Conservation (phyloP, 2,113 vertebrate species). For the Epinephelus cyanopodus region DNA sequence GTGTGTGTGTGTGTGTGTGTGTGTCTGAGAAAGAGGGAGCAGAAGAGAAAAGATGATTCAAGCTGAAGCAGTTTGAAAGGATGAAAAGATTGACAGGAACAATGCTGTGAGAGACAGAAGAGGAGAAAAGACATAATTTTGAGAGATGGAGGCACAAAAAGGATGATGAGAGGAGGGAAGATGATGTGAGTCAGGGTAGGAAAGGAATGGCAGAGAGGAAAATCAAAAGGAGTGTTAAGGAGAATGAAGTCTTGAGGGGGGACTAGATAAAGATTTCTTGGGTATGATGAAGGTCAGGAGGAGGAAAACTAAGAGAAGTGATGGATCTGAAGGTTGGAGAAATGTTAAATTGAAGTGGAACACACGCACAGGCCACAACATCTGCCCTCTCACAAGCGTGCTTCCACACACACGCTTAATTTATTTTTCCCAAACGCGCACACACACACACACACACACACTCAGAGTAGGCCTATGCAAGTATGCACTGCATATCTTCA, state of each 20-base stretch:
- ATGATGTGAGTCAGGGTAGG: not conserved
- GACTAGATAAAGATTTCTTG: not conserved
- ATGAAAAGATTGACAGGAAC: slow-evolving; percentile 29
- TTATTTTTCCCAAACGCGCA: not conserved
- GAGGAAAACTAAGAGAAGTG: not conserved
- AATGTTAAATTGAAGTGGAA: not conserved
- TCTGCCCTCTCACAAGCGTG: not conserved
- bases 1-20: too few relatives aligned
- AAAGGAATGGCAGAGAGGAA: not conserved
- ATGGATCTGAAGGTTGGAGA: too few relatives aligned
- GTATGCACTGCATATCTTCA: slow-evolving; percentile 34
- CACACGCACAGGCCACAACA: not conserved
- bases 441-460: slow-evolving; percentile 11
- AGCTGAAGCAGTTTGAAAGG: slow-evolving; percentile 22
- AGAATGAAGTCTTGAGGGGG: not conserved
- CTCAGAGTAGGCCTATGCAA: slow-evolving; percentile 15
- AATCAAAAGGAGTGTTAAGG: not conserved
- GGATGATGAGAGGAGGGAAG: not conserved
- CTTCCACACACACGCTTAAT: not conserved
- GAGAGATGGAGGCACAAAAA: not conserved
- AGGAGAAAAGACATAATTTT: not conserved
- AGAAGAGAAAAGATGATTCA: slow-evolving; percentile 43
- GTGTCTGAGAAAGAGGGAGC: not conserved
- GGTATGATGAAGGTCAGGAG: slow-evolving; percentile 15
- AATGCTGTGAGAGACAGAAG: not conserved